phyloP scores from a whole-genome alignment of 2,113 vertebrate genomes.

The Morphnarchus princeps region DNA sequence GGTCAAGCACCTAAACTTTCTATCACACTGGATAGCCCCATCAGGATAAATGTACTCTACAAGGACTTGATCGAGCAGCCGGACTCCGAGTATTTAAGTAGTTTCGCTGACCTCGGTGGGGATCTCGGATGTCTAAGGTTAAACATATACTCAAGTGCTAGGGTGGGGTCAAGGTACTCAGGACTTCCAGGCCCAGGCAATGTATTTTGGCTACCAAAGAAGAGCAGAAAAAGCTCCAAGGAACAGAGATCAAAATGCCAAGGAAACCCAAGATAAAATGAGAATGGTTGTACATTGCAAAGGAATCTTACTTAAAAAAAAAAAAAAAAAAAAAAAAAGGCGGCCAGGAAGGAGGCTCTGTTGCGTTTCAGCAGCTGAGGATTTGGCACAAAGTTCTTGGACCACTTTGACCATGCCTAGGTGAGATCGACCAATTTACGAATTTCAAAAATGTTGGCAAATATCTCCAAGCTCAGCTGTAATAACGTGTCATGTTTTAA shows the following conservation, averaged over 20 bases:
- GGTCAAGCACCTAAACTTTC: not conserved
- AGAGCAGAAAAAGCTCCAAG: not conserved
- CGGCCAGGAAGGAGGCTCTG: not conserved
- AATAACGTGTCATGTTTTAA: not conserved
- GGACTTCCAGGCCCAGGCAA: not conserved
- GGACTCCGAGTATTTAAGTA: not conserved
- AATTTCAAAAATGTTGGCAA: not conserved
- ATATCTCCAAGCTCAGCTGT: slow-evolving; percentile 38
- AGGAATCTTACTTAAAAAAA: not conserved
- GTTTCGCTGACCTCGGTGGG: not conserved
- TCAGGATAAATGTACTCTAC: not conserved
- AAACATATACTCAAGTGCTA: not conserved
- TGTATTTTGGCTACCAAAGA: not conserved
- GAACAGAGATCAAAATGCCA: not conserved
- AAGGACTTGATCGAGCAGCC: not conserved
- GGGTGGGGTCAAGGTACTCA: not conserved
- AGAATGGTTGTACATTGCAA: not conserved
- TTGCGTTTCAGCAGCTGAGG: not conserved
- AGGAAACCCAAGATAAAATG: not conserved
- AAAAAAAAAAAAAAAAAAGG: too few relatives aligned
- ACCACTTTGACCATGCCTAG: not conserved
- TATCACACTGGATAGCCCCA: not conserved
- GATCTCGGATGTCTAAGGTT: not conserved
- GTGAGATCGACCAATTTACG: not conserved
- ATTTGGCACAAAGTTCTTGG: not conserved